Conservation (phyloP, 2,113 vertebrate genomes). For the Bubo blakistoni region DNA sequence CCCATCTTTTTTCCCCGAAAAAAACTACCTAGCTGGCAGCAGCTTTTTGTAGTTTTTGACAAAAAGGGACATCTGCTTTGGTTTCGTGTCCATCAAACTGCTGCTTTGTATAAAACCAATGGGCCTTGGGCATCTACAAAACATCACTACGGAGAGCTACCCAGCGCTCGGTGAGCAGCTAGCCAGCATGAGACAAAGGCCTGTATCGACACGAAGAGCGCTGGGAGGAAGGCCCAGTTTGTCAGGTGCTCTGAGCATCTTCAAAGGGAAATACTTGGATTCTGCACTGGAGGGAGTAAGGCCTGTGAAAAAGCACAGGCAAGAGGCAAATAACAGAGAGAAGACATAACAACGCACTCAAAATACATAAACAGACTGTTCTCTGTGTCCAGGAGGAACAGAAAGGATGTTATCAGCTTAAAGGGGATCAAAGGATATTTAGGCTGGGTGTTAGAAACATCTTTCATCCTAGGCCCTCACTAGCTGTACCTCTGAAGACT, state of each 20-base stretch:
- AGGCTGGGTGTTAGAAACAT: conserved; percentile 3
- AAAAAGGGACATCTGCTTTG: not conserved
- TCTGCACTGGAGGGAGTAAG: not conserved
- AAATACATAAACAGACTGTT: not conserved
- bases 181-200: not conserved
- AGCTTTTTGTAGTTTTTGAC: not conserved
- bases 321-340: not conserved
- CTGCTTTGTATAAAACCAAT: not conserved
- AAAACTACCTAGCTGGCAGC: not conserved
- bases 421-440: conserved; percentile 32
- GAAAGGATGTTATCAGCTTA: conserved; percentile 41
- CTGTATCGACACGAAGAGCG: not conserved
- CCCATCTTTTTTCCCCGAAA: rapidly evolving
- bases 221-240: not conserved
- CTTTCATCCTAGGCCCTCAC: not conserved
- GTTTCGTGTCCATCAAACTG: not conserved
- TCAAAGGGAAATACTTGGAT: not conserved
- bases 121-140: not conserved
- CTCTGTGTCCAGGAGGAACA: not conserved
- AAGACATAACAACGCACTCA: not conserved
- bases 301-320: not conserved
- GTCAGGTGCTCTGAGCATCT: not conserved
- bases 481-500: not conserved
- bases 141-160: not conserved
- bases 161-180: not conserved